Conservation (phyloP, 2,113 vertebrate genomes). For the Phaetusa simplex region DNA sequence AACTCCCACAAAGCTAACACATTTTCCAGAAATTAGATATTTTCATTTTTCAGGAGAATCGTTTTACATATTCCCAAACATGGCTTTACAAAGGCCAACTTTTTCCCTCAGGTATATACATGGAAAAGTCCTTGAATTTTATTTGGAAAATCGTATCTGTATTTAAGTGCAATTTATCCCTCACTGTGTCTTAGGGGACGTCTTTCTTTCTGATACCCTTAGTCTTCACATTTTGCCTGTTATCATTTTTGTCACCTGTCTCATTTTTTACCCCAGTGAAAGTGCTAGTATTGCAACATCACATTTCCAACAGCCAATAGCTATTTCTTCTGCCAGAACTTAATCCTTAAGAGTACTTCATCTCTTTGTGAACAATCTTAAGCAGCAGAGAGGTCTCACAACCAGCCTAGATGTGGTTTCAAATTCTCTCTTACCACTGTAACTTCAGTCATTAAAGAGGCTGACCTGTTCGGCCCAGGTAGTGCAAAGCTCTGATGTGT, state of each 20-base stretch:
- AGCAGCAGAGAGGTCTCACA: neutral
- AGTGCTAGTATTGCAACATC: neutral
- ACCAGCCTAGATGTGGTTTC: neutral
- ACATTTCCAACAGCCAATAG: neutral
- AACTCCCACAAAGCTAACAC: neutral
- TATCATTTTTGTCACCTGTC: neutral
- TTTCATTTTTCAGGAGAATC: neutral
- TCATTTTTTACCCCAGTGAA: neutral
- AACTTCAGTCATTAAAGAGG: neutral
- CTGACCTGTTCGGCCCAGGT: neutral
- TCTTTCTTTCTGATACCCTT: neutral
- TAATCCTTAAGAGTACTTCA: neutral
- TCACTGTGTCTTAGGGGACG: neutral
- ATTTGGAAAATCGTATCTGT: neutral
- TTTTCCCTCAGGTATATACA: neutral
- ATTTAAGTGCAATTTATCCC: neutral
- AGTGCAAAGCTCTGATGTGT: neutral
- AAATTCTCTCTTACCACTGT: neutral
- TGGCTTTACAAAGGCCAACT: neutral
- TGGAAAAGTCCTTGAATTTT: neutral
- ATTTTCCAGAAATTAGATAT: neutral
- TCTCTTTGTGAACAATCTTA: neutral
- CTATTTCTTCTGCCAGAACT: neutral
- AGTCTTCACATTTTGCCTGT: neutral
- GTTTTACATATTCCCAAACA: neutral